Conservation (phyloP, 1,140 invertebrate genomes). For the Euura saliciscinereae region DNA sequence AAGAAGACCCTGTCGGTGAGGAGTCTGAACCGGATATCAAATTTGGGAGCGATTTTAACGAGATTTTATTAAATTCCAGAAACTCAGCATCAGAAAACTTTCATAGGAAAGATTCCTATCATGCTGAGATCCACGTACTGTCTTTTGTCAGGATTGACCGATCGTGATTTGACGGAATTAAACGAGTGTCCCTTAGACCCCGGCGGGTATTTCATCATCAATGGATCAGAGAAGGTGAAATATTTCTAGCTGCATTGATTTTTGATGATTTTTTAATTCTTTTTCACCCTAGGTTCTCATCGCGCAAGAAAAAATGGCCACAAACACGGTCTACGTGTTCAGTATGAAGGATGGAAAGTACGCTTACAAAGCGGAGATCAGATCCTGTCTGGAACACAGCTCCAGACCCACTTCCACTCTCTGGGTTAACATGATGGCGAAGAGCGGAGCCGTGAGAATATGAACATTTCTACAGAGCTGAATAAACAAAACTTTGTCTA, state of each 20-base stretch:
- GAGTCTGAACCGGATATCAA: background rate
- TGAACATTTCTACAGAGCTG: background rate
- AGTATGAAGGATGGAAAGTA: constrained; percentile 98
- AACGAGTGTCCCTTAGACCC: constrained; percentile 99
- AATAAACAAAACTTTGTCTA: background rate
- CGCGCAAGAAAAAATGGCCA: constrained; percentile 99
- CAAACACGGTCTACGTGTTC: constrained; percentile 99
- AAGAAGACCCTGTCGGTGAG: constrained; percentile 78
- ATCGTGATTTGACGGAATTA: constrained; percentile 97
- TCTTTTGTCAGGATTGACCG: constrained; percentile 88
- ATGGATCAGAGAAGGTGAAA: constrained; percentile 90
- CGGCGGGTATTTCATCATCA: constrained; percentile 96
- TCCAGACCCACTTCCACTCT: constrained; percentile 93
- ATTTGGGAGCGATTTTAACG: no score
- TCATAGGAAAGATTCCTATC: constrained; percentile 99
- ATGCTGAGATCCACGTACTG: constrained; percentile 99
- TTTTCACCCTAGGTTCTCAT: constrained; percentile 73
- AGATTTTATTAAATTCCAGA: constrained; percentile 55
- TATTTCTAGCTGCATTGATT: constrained; percentile 4
- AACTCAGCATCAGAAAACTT: constrained; percentile 96
- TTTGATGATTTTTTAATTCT: constrained; percentile 9
- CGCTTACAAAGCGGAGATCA: constrained; percentile 96
- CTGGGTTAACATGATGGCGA: constrained; percentile 99
- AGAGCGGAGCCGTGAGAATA: constrained; percentile 75
- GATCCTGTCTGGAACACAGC: constrained; percentile 94